Evolutionary conservation across 2,888 invertebrate genomes (phyloP).

Genomic region (Amphiduros pacificus): DNA sequence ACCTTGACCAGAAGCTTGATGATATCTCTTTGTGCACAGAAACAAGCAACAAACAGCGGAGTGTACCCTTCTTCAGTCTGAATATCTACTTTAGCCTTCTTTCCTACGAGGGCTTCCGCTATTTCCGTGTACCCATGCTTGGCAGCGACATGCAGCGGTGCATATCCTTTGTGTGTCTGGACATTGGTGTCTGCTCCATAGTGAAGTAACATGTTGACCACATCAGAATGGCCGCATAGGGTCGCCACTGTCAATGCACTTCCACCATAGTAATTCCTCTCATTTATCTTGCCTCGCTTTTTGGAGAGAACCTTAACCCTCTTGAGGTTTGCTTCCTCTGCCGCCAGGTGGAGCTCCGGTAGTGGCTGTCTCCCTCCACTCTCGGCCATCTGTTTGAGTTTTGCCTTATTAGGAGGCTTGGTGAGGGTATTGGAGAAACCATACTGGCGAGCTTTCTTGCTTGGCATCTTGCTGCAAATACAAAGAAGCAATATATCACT

Average conservation of each 20-base stretch:
- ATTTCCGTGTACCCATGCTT: conserved; percentile 21
- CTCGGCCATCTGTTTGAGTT: background rate
- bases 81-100: conserved; percentile 9
- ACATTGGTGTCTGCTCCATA: conserved; percentile 22
- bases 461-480: background rate
- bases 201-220: conserved; percentile 4
- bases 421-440: conserved; percentile 13
- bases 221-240: conserved; percentile 13
- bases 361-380: conserved; percentile 4
- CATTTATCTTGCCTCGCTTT: conserved; percentile 12
- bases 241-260: conserved; percentile 28
- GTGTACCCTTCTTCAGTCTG: conserved; percentile 20
- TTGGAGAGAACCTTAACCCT: conserved; percentile 13
- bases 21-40: conserved; percentile 19
- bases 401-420: conserved; percentile 5
- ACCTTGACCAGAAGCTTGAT: conserved; percentile 9
- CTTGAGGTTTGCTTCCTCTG: conserved; percentile 19
- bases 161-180: conserved; percentile 22
- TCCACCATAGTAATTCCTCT: conserved; percentile 26
- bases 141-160: conserved; percentile 27
- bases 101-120: conserved; percentile 5
- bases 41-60: conserved; percentile 22
- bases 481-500: too few relatives aligned
- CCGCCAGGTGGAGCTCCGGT: conserved; percentile 28
- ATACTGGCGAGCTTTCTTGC: background rate